These are phyloP conservation scores for Hylia prasina DNA, from an alignment of 2,113 vertebrate species.

Conservation along the genomic window DNA sequence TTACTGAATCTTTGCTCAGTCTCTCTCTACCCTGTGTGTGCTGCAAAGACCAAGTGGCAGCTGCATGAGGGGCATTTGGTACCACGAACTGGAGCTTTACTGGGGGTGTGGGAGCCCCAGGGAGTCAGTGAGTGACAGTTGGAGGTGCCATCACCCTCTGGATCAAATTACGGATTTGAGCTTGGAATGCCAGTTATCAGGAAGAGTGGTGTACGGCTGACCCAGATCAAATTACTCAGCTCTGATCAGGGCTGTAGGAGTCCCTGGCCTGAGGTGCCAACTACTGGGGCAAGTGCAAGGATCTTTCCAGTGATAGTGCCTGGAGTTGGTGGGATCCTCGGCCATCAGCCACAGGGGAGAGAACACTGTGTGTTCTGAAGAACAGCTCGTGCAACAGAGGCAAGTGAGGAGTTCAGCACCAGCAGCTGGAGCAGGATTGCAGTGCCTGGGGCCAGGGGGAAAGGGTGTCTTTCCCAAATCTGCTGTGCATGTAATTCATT, in stretches of 20 bases:
- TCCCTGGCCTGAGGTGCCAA: neutral
- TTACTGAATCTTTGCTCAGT: neutral
- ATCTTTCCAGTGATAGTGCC: neutral
- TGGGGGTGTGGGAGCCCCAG: neutral
- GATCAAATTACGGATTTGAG: neutral
- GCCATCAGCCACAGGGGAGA: neutral
- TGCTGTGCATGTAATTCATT: fast-evolving
- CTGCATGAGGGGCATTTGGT: neutral
- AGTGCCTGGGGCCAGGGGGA: neutral
- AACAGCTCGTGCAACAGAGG: neutral
- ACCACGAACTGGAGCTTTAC: neutral
- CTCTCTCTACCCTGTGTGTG: neutral
- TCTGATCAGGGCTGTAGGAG: neutral
- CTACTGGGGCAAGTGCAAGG: neutral
- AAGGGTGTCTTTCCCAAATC: neutral
- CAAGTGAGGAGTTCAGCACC: neutral
- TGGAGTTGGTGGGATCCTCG: fast-evolving
- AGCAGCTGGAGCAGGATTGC: neutral
- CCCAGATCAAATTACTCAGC: neutral
- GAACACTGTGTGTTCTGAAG: neutral
- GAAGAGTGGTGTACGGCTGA: neutral
- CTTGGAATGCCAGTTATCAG: neutral
- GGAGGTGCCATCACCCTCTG: neutral
- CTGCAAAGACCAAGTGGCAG: neutral
- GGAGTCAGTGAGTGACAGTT: neutral